Evolutionary conservation across 2,113 vertebrate genomes (phyloP).

Genomic region (Rhinoderma darwinii): DNA sequence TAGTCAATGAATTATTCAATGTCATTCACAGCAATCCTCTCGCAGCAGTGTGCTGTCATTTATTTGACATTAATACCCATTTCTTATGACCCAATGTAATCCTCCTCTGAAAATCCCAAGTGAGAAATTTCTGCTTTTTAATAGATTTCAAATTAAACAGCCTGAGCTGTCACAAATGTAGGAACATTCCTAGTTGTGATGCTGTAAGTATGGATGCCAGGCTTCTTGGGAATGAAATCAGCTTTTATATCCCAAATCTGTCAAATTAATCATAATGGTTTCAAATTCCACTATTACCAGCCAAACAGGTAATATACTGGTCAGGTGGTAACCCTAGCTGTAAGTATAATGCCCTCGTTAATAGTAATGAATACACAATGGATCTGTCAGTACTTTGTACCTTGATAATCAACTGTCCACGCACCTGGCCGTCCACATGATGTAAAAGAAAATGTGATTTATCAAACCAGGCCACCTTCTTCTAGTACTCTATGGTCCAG

Average conservation of each 20-base stretch:
- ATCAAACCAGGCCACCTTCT: too few species aligned
- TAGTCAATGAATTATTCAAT: background rate
- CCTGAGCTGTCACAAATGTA: background rate
- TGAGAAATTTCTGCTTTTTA: background rate
- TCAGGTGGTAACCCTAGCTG: too few species aligned
- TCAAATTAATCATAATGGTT: background rate
- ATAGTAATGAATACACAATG: too few species aligned
- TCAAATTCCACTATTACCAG: background rate
- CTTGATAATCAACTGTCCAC: too few species aligned
- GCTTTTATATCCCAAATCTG: background rate
- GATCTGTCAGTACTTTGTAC: too few species aligned
- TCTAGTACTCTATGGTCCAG: too few species aligned
- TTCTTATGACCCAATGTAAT: background rate
- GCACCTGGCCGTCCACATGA: too few species aligned
- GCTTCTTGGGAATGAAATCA: background rate
- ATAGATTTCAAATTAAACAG: background rate
- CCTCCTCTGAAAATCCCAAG: background rate
- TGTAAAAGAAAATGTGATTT: too few species aligned
- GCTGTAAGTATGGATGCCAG: background rate
- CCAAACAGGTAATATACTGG: background rate
- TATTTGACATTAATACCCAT: background rate
- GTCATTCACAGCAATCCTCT: background rate
- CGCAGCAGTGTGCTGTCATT: background rate
- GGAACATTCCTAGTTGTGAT: background rate
- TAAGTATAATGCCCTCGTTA: too few species aligned